phyloP scores from a whole-genome alignment of 2,888 invertebrate species.

The Orthosia gothica region DNA sequence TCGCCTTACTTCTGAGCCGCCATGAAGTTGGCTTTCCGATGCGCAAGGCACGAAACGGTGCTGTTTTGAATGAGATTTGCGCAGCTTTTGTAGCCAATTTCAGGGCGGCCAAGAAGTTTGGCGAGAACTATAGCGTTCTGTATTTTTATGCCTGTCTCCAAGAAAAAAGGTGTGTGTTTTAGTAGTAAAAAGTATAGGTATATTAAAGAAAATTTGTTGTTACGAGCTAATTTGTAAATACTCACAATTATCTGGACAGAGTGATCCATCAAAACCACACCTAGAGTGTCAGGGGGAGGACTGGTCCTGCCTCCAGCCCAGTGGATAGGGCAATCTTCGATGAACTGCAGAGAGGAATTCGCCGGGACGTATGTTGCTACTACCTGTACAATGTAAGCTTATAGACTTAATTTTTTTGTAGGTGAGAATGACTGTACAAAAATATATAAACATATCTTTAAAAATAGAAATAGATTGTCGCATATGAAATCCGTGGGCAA shows the following conservation, averaged over 20 bases:
- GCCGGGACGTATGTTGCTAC: conserved; percentile 98
- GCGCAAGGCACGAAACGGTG: no score
- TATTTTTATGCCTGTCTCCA: no score
- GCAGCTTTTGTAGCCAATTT: no score
- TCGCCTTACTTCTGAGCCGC: no score
- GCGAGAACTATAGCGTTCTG: no score
- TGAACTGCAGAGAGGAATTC: conserved; percentile 94
- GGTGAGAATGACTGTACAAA: not conserved
- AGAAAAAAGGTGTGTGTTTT: no score
- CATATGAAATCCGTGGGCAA: no score
- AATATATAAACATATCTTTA: not conserved
- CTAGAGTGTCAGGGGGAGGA: conserved; percentile 97
- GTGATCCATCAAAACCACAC: conserved; percentile 98
- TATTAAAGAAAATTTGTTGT: not conserved
- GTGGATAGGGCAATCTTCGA: conserved; percentile 94
- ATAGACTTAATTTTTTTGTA: not conserved
- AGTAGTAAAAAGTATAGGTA: no score
- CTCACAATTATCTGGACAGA: conserved; percentile 96
- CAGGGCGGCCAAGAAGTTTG: no score
- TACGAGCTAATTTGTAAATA: conserved; percentile 70
- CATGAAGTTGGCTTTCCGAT: no score
- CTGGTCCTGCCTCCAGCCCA: conserved; percentile 96
- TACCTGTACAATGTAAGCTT: conserved; percentile 91
- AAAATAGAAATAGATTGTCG: no score
- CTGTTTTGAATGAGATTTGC: no score